Evolutionary conservation across 2,888 invertebrate species (phyloP).

Genomic region (Andrena camellia): DNA sequence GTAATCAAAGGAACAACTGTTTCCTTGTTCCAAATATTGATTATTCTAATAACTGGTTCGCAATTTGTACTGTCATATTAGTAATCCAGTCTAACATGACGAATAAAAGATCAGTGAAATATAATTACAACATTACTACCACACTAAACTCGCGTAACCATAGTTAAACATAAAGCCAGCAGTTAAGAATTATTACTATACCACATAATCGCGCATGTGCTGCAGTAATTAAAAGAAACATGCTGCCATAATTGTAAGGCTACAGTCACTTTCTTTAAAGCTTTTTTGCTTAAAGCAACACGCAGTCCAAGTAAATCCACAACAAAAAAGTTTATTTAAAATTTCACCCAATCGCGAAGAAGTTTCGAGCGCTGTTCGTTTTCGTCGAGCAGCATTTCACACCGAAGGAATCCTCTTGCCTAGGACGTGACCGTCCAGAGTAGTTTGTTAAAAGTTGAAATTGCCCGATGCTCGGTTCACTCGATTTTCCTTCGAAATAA

Average conservation of each 20-base stretch:
- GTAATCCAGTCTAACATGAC: no score
- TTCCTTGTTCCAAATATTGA: no score
- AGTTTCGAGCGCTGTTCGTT: background rate
- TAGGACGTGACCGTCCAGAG: constrained; percentile 17
- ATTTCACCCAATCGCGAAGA: constrained; percentile 22
- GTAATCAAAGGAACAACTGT: no score
- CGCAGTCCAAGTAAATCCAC: background rate
- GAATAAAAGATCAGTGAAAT: background rate
- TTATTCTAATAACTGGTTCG: no score
- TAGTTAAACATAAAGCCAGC: background rate
- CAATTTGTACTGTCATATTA: no score
- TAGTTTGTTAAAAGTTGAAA: constrained; percentile 72
- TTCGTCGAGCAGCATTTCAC: constrained; percentile 8
- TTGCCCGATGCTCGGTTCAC: constrained; percentile 58
- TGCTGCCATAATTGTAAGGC: background rate
- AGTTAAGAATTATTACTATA: background rate
- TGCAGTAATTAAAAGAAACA: background rate
- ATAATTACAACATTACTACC: background rate
- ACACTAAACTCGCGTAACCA: background rate
- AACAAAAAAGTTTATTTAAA: constrained; percentile 11
- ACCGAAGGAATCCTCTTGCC: constrained; percentile 15
- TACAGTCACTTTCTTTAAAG: background rate
- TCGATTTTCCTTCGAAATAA: constrained; percentile 66
- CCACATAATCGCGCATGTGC: background rate
- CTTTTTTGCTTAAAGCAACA: no score